Evolutionary conservation across 2,113 vertebrate species (phyloP), one percentile per base, ranked within the genome.

Genomic region (Myiagra hebetior): DNA sequence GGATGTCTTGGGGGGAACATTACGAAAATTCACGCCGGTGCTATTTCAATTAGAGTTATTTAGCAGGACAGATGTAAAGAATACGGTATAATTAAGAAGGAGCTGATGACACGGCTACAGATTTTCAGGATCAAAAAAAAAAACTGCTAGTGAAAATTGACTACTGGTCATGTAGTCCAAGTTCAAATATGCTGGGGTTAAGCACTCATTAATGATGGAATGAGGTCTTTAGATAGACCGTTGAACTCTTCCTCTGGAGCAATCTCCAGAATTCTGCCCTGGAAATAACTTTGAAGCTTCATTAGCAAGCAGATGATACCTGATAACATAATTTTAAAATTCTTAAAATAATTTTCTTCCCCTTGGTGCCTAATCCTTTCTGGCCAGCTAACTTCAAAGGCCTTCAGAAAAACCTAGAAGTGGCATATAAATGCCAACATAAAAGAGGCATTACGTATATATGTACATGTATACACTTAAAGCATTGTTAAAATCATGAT

Each of bases 11-110:
- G 98, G 99, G 99, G 99, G 98, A 98, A 99, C 99, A 99, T 99
- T 99, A 99, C 98, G 98, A 98, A 99, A 99, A 99, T 99, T 99
- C 99, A 99, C 98, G 98, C 98, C 98, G 98, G 99, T 99, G 99
- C 99, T 99, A 99, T 99, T 99, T 99, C 99, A 99, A 99, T 99
- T 99, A 99, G 98, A 99, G 99, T 99, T 99, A 99, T 99, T 99
- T 99, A 99, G 99, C 99, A 99, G 99, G 99, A 99, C 99, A 99
- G 99, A 99, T 99, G 99, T 99, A 99, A 98, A 99, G 99, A 99
- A 99, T 99, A 99, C 98, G 98, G 98, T 98, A 98, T 99, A 99
- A 99, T 99, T 99, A 99, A 99, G 98, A 98, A 98, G 98, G 98
- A 98, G 98, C 97, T 98, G 98, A 97, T 97, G 97, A 98, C 98